phyloP scores from a whole-genome alignment of 2,797 vertebrate genomes.

The Poecilia gillii region DNA sequence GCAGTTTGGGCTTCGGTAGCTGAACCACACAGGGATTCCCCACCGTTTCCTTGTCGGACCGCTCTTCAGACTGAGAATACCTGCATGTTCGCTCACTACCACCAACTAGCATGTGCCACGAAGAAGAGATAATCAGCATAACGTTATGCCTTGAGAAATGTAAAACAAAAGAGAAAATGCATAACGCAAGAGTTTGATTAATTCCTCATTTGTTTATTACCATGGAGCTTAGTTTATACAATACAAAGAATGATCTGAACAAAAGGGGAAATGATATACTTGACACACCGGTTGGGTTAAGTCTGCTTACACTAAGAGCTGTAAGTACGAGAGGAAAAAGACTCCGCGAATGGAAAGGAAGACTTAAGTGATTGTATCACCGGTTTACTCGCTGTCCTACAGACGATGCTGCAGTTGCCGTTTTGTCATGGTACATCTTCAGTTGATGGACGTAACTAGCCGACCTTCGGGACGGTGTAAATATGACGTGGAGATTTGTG shows the following conservation, averaged over 20 bases:
- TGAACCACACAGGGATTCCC: background rate
- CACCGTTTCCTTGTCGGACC: background rate
- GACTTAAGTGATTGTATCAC: slow-evolving; percentile 83
- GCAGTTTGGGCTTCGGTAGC: background rate
- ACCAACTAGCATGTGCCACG: background rate
- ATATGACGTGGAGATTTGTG: slow-evolving; percentile 8
- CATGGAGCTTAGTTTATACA: slow-evolving; percentile 81
- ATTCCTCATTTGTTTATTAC: slow-evolving; percentile 82
- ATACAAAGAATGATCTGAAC: slow-evolving; percentile 82
- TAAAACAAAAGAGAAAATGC: slow-evolving; percentile 2
- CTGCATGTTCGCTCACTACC: background rate
- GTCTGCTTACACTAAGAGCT: slow-evolving; percentile 69
- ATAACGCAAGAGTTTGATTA: slow-evolving; percentile 3
- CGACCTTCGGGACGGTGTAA: slow-evolving; percentile 25
- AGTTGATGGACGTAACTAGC: slow-evolving; percentile 31
- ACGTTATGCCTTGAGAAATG: background rate
- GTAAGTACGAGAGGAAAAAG: slow-evolving; percentile 64
- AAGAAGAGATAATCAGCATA: background rate
- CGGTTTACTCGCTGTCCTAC: slow-evolving; percentile 37
- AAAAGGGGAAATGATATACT: slow-evolving; percentile 71
- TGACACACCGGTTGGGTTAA: slow-evolving; percentile 65
- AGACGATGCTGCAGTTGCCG: slow-evolving; percentile 24
- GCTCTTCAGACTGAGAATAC: background rate
- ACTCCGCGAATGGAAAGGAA: slow-evolving; percentile 81
- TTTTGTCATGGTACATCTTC: slow-evolving; percentile 6